phyloP scores from a whole-genome alignment of 2,888 invertebrate genomes.

The Gasteruption jaculator region DNA sequence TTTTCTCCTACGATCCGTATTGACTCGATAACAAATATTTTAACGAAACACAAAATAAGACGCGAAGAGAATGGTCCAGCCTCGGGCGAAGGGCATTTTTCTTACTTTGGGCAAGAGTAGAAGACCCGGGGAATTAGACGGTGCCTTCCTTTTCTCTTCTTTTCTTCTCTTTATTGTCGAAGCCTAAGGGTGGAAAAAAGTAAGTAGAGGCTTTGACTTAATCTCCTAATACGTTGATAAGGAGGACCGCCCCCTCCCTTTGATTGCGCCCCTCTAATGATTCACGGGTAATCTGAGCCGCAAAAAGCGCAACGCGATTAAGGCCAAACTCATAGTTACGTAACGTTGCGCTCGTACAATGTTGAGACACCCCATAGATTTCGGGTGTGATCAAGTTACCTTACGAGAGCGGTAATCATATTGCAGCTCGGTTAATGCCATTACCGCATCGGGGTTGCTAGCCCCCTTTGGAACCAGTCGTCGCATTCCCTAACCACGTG shows the following conservation, averaged over 20 bases:
- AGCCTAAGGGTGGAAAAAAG: too few relatives aligned
- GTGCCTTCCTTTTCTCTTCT: too few relatives aligned
- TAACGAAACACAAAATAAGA: too few relatives aligned
- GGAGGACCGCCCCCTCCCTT: slow-evolving; percentile 29
- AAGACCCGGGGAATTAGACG: too few relatives aligned
- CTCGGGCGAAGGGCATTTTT: slow-evolving; percentile 12
- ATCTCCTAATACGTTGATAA: slow-evolving; percentile 48
- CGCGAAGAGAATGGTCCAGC: too few relatives aligned
- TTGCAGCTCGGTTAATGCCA: slow-evolving; percentile 51
- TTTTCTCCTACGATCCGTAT: neutral
- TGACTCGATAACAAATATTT: slow-evolving; percentile 4
- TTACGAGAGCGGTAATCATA: slow-evolving; percentile 50
- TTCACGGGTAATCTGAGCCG: slow-evolving; percentile 50
- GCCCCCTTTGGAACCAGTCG: slow-evolving; percentile 33
- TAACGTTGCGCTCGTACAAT: slow-evolving; percentile 26
- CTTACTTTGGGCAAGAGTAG: too few relatives aligned
- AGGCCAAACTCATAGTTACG: slow-evolving; percentile 34
- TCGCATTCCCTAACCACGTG: slow-evolving; percentile 24
- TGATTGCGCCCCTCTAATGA: slow-evolving; percentile 35
- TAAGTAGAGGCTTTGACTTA: too few relatives aligned
- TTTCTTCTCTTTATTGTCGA: too few relatives aligned
- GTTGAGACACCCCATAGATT: slow-evolving; percentile 40
- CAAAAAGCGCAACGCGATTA: slow-evolving; percentile 51
- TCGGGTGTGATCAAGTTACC: slow-evolving; percentile 50
- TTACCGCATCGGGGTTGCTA: slow-evolving; percentile 43